These are phyloP conservation scores for Pyrochroa serraticornis DNA, from an alignment of 2,888 invertebrate species.

Conservation along the genomic window DNA sequence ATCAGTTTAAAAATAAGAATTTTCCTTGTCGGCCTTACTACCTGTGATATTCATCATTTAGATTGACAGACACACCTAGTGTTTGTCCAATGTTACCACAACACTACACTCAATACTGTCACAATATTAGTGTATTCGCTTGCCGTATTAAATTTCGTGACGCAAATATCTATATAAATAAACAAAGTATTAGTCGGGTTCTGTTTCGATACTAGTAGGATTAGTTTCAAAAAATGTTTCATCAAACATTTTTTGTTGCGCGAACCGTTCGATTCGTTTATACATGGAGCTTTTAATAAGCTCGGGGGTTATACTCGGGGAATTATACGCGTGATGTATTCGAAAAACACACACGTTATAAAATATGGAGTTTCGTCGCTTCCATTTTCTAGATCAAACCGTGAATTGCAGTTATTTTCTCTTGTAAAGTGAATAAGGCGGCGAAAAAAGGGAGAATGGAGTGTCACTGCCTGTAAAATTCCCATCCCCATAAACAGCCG, in stretches of 20 bases:
- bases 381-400: constrained; percentile 30
- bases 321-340: constrained; percentile 20
- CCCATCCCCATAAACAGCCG: constrained; percentile 18
- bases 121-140: constrained; percentile 39
- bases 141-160: constrained; percentile 12
- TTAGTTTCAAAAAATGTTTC: too few relatives aligned
- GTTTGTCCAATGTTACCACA: constrained; percentile 42
- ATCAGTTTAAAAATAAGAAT: too few relatives aligned
- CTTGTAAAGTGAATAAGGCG: constrained; percentile 30
- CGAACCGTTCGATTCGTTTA: too few relatives aligned
- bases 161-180: constrained; percentile 7
- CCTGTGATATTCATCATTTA: constrained; percentile 44
- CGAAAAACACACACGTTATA: constrained; percentile 20
- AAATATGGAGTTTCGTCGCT: constrained; percentile 31
- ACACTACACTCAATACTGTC: constrained; percentile 37
- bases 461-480: constrained; percentile 29
- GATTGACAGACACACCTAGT: constrained; percentile 44
- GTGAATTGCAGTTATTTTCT: constrained; percentile 31
- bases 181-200: background rate
- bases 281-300: too few relatives aligned
- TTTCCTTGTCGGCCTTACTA: constrained; percentile 9
- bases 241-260: too few relatives aligned
- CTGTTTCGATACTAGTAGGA: too few relatives aligned
- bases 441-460: constrained; percentile 20
- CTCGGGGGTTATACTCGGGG: background rate